Evolutionary conservation across 2,888 invertebrate genomes (phyloP).

Genomic region (Scaptomyza polygonia): DNA sequence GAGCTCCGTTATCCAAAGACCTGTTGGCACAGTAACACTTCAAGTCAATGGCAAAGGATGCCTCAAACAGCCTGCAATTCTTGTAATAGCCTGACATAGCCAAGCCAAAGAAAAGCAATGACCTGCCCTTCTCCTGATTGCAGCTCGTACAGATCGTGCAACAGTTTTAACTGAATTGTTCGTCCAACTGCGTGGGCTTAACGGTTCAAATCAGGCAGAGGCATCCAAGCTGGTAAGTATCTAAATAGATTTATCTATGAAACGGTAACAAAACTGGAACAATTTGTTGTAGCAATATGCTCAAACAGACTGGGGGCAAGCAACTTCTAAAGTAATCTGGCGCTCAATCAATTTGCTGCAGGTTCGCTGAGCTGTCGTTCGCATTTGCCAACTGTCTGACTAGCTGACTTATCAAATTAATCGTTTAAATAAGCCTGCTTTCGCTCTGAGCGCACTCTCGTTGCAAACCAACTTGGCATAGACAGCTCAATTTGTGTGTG

Average conservation of each 20-base stretch:
- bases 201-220: constrained; percentile 29
- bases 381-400: constrained; percentile 37
- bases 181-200: constrained; percentile 45
- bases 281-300: constrained; percentile 70
- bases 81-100: constrained; percentile 13
- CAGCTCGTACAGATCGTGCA: constrained; percentile 60
- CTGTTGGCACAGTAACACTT: constrained; percentile 2
- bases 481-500: constrained; percentile 70
- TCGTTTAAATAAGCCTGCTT: constrained; percentile 68
- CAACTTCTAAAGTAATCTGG: constrained; percentile 65
- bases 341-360: constrained; percentile 74
- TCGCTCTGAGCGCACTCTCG: constrained; percentile 1
- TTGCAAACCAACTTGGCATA: constrained; percentile 11
- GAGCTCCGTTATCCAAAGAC: constrained; percentile 22
- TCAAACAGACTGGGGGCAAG: constrained; percentile 31
- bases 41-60: constrained; percentile 28
- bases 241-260: constrained; percentile 62
- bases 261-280: constrained; percentile 53
- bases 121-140: constrained; percentile 45
- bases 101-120: constrained; percentile 19
- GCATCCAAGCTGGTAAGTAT: constrained; percentile 31
- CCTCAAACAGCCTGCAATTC: constrained; percentile 8
- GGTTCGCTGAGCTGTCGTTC: constrained; percentile 61
- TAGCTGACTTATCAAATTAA: constrained; percentile 79
- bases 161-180: constrained; percentile 28